Base-by-base conservation (phyloP, 2,113 vertebrate genomes). In the Festucalex cinctus region DNA sequence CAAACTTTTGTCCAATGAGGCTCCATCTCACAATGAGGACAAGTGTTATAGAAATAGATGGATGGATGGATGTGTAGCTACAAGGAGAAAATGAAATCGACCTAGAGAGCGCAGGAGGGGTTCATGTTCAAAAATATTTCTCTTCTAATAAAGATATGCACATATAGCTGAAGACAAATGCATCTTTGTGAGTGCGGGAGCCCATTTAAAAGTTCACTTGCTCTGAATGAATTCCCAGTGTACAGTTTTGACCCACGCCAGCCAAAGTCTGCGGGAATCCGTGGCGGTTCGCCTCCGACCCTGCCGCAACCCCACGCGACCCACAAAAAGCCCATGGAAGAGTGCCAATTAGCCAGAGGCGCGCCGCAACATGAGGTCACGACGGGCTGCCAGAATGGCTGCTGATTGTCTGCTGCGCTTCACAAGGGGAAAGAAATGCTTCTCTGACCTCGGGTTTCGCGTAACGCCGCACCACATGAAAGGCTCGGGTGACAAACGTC, bases 381-480 rank as follows among this genome's bases (percentile, higher is more conserved):
- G 65, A 69, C 73, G 68, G 78, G 70, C 79, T 66, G 35, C 69
- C 79, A 69, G 5, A 39, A 64, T 22, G 68, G 56, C 82, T 57
- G 81, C 66, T 80, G 83, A 86, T 86, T 80, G 82, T 83, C 78
- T 44, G 5, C 63, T 78, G 64, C 80, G 57, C 70, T 76, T 59
- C 19, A 9, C 67, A 72, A 74, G 65, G 58, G 17, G 46, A 48
- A 70, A 65, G 75, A 69, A 63, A 59, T 70, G 69, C 56, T 58
- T 59, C 20, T 17, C 77, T 51, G 16, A 67, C 73, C 66, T 74
- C 65, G n/a, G 58, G 65, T 37, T 46, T 74, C 65, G 53, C 10
- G 69, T 26, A 74, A 68, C 37, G 19, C 68, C 72, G 76, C 80
- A 75, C 58, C 74, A 69, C 71, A 70, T 66, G 46, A 69, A 81